These are phyloP conservation scores for Protomyctophum bolini DNA, from an alignment of 2,113 vertebrate genomes.

Conservation along the genomic window DNA sequence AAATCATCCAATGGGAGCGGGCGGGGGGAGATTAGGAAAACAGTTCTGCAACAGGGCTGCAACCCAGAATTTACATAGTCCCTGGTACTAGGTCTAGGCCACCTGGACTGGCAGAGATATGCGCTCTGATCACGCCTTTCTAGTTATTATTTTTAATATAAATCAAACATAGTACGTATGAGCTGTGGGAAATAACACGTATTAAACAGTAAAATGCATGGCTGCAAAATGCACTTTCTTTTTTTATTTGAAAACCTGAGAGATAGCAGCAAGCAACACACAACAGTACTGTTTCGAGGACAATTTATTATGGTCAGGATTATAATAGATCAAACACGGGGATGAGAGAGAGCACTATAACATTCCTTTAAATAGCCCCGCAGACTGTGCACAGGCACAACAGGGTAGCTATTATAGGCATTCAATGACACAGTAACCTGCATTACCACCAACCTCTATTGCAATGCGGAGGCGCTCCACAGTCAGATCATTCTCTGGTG, in stretches of 20 bases:
- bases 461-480: slow-evolving; percentile 54
- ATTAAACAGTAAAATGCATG: not conserved
- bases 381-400: slow-evolving; percentile 21
- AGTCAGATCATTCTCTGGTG: slow-evolving; percentile 7
- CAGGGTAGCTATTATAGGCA: slow-evolving; percentile 46
- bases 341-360: not conserved
- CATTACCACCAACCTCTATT: slow-evolving; percentile 38
- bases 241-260: not conserved
- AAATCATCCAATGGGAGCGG: too few relatives aligned
- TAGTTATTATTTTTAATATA: not conserved
- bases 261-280: not conserved
- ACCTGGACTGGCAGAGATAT: too few relatives aligned
- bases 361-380: slow-evolving; percentile 58
- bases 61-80: too few relatives aligned
- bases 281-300: slow-evolving; percentile 6
- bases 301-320: slow-evolving; percentile 27
- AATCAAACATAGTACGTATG: not conserved
- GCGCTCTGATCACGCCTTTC: too few relatives aligned
- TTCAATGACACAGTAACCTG: slow-evolving; percentile 65
- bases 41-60: too few relatives aligned
- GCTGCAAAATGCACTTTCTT: not conserved
- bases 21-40: too few relatives aligned
- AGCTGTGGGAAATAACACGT: not conserved
- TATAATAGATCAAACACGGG: slow-evolving; percentile 15
- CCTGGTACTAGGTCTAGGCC: too few relatives aligned